Conservation (phyloP, 2,797 vertebrate species). For the Anas capensis region DNA sequence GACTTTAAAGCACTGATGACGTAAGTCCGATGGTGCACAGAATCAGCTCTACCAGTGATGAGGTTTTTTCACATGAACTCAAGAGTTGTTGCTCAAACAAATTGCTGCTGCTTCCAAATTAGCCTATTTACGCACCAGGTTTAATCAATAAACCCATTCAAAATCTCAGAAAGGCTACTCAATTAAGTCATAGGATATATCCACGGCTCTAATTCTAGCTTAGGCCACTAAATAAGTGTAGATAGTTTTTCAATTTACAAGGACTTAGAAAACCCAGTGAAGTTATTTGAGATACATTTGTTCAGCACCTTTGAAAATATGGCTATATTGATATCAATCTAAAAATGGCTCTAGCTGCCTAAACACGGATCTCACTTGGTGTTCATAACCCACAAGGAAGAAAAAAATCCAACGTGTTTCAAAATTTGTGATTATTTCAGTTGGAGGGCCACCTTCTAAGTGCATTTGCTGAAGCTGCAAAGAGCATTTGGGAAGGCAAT, state of each 20-base stretch:
- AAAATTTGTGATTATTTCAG: background rate
- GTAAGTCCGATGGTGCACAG: background rate
- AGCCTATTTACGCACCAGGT: background rate
- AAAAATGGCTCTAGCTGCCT: background rate
- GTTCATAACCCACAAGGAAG: background rate
- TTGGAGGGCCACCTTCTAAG: background rate
- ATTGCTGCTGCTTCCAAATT: background rate
- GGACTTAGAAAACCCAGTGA: background rate
- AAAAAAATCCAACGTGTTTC: background rate
- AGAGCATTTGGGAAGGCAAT: background rate
- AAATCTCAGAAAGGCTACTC: background rate
- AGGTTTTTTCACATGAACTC: background rate
- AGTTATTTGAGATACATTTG: background rate
- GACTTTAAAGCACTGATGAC: background rate
- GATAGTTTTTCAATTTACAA: background rate
- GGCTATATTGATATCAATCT: background rate
- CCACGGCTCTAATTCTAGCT: background rate
- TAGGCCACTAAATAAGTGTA: background rate
- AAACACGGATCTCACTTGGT: background rate
- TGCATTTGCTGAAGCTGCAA: background rate
- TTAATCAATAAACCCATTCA: background rate
- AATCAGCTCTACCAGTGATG: rapidly evolving
- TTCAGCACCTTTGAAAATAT: background rate
- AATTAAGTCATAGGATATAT: rapidly evolving
- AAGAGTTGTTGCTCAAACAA: background rate